Evolutionary conservation across 1,140 invertebrate species (phyloP), one percentile per base, ranked within the genome.

Genomic region (Brachionus rotundiformis): DNA sequence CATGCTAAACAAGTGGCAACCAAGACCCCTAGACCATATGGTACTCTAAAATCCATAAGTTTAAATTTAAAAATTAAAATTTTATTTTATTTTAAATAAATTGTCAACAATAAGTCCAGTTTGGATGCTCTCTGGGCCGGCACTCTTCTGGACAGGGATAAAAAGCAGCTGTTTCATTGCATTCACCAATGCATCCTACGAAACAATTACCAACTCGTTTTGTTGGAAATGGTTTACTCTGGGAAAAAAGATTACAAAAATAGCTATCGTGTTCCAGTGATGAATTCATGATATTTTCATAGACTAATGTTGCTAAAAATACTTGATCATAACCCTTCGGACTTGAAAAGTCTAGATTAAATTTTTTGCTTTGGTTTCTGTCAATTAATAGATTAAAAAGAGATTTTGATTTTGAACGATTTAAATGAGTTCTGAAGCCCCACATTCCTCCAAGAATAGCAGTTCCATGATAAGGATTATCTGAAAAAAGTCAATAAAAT

Each of bases 401-500:
- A 31, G 25, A 29, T 11, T 79, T 79, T 31, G 76, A 31, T 39
- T n/a, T 27, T 8, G 11, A 0, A 4, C 44, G 44, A 11, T 79
- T 25, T 19, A 31, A 29, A 16, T 16, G 7, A n/a, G 6, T 79
- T 33, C 59, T 54, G 3, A 79, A 7, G 23, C 76, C 76, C 76
- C 76, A 79, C 76, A 79, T 54, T 31, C 76, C 76, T n/a, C 44
- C 76, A 8, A 79, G 25, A 25, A 79, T 79, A 27, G 11, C n/a
- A 11, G 7, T 23, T 27, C 7, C 25, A 79, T 79, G 76, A n/a
- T 36, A 29, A 19, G 76, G 76, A 63, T 79, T 23, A 79, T 79
- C 68, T 44, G 3, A 4, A 63, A 63, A 13, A 63, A 29, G n/a
- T n/a, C n/a, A n/a, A n/a, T n/a, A n/a, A n/a, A n/a, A n/a, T n/a